Evolutionary conservation across 2,888 invertebrate genomes (phyloP).

Genomic region (Gastrophysa polygoni): DNA sequence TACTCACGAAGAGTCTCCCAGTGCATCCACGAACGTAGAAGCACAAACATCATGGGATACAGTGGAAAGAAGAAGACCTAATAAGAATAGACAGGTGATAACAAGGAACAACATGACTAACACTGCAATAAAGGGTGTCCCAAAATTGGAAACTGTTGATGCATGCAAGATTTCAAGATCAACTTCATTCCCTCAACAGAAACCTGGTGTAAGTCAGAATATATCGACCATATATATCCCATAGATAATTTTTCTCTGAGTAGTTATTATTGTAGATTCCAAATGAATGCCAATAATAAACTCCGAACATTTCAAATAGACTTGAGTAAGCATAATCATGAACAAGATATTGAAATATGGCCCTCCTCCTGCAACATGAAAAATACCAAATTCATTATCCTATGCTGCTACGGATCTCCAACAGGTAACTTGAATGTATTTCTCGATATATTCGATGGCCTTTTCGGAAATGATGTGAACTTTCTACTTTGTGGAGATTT

Average conservation of each 20-base stretch:
- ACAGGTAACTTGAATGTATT: too few relatives aligned
- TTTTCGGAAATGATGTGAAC: too few relatives aligned
- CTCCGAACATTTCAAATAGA: neutral
- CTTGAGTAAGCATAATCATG: neutral
- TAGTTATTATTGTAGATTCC: slow-evolving; percentile 4
- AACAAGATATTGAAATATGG: neutral
- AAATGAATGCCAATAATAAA: slow-evolving; percentile 1
- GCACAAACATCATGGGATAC: neutral
- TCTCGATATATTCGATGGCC: too few relatives aligned
- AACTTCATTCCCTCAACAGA: too few relatives aligned
- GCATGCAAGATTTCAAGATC: too few relatives aligned
- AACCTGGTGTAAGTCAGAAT: slow-evolving; percentile 4
- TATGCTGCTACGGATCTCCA: neutral
- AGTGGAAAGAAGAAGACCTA: neutral
- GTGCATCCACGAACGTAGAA: neutral
- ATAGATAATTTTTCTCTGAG: slow-evolving; percentile 3
- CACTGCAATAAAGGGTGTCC: neutral
- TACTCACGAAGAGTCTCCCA: neutral
- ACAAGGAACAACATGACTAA: neutral
- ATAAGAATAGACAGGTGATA: neutral
- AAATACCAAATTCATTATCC: neutral
- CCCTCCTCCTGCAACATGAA: neutral
- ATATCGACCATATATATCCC: neutral
- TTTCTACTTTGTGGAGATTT: too few relatives aligned
- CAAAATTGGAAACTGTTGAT: neutral